Evolutionary conservation across 2,113 vertebrate species (phyloP).

Genomic region (Myiagra hebetior): DNA sequence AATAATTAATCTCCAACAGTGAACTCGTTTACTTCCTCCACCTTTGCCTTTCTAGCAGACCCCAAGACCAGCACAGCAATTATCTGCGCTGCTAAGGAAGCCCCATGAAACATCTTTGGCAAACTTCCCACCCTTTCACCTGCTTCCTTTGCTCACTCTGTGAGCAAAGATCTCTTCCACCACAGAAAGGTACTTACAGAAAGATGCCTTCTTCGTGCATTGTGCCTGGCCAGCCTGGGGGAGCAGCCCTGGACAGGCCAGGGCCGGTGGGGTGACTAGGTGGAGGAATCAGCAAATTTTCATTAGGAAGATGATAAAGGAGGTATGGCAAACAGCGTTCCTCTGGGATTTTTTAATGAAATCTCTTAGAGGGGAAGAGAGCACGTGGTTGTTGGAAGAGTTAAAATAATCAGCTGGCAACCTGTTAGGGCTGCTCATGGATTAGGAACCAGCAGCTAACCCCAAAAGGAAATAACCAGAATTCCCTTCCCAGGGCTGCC

Average conservation of each 20-base stretch:
- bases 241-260: not conserved
- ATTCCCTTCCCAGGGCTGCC: not conserved
- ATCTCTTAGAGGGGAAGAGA: not conserved
- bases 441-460: not conserved
- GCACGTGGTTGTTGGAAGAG: not conserved
- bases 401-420: not conserved
- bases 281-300: not conserved
- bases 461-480: not conserved
- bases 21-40: not conserved
- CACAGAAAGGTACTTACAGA: not conserved
- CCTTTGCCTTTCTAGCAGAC: not conserved
- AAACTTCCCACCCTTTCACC: not conserved
- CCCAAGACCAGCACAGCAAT: not conserved
- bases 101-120: not conserved
- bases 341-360: not conserved
- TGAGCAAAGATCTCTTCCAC: not conserved
- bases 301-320: not conserved
- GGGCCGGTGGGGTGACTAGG: not conserved
- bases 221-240: not conserved
- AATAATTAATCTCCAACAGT: slow-evolving; percentile 31
- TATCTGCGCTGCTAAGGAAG: not conserved
- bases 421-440: not conserved
- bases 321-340: accelerated
- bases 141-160: not conserved
- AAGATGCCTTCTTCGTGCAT: not conserved